phyloP scores from a whole-genome alignment of 2,113 vertebrate genomes.

The Sander lucioperca region DNA sequence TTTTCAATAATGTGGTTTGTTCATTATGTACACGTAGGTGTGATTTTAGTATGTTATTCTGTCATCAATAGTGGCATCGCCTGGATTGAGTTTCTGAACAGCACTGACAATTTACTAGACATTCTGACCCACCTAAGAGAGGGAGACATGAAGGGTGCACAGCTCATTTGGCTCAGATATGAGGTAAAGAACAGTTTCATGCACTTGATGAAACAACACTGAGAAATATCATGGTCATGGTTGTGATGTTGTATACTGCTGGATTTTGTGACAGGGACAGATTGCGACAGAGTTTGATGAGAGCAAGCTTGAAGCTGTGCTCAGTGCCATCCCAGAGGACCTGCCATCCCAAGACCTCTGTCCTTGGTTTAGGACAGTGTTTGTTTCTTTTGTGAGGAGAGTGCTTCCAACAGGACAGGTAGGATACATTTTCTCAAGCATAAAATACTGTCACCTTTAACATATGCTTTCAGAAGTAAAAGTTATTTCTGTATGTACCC shows the following conservation, averaged over 20 bases:
- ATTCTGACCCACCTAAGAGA: constrained; percentile 87
- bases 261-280: constrained; percentile 85
- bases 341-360: constrained; percentile 87
- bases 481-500: constrained; percentile 16
- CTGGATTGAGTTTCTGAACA: constrained; percentile 96
- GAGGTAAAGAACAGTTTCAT: constrained; percentile 83
- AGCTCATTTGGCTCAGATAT: constrained; percentile 95
- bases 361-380: constrained; percentile 90
- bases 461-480: neutral
- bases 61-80: constrained; percentile 85
- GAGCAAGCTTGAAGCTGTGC: constrained; percentile 86
- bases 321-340: constrained; percentile 86
- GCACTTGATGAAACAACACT: neutral
- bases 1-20: neutral
- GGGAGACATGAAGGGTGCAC: constrained; percentile 89
- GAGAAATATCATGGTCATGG: neutral
- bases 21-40: neutral
- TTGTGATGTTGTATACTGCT: constrained; percentile 1
- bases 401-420: constrained; percentile 91
- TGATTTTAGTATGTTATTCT: constrained; percentile 20
- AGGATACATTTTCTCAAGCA: neutral
- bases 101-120: constrained; percentile 86
- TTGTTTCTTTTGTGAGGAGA: constrained; percentile 91
- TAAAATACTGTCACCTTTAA: neutral
- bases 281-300: constrained; percentile 88